These are phyloP conservation scores for Gymnarchus niloticus DNA, from an alignment of 2,113 vertebrate species.

Conservation along the genomic window DNA sequence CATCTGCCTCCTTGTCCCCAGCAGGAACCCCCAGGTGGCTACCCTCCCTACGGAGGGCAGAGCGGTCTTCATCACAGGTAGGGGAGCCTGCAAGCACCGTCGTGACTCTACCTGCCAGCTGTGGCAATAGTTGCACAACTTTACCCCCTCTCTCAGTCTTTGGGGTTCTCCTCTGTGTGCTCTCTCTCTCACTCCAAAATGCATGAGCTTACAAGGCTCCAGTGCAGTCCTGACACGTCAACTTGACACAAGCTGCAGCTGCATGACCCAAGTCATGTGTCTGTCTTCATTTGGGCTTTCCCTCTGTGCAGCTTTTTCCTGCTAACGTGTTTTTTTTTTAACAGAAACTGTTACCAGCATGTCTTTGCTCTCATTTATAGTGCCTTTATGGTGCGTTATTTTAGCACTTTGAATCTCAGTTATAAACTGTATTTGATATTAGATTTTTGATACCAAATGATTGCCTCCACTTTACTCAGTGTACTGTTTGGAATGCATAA, in stretches of 20 bases:
- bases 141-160: background rate
- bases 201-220: background rate
- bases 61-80: constrained; percentile 67
- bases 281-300: background rate
- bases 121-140: background rate
- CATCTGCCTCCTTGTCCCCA: constrained; percentile 42
- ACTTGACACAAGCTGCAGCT: background rate
- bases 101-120: background rate
- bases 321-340: background rate
- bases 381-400: background rate
- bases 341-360: background rate
- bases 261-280: background rate
- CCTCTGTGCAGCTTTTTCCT: background rate
- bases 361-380: background rate
- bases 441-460: background rate
- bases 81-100: constrained; percentile 2
- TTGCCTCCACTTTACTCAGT: background rate
- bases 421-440: background rate
- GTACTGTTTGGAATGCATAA: background rate
- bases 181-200: background rate
- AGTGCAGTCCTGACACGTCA: background rate
- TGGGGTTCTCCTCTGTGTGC: background rate
- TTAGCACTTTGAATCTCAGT: background rate
- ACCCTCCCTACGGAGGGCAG: constrained; percentile 49
- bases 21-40: constrained; percentile 20